These are phyloP conservation scores for Phrynocephalus versicolor DNA, from an alignment of 2,113 vertebrate genomes.

Conservation along the genomic window DNA sequence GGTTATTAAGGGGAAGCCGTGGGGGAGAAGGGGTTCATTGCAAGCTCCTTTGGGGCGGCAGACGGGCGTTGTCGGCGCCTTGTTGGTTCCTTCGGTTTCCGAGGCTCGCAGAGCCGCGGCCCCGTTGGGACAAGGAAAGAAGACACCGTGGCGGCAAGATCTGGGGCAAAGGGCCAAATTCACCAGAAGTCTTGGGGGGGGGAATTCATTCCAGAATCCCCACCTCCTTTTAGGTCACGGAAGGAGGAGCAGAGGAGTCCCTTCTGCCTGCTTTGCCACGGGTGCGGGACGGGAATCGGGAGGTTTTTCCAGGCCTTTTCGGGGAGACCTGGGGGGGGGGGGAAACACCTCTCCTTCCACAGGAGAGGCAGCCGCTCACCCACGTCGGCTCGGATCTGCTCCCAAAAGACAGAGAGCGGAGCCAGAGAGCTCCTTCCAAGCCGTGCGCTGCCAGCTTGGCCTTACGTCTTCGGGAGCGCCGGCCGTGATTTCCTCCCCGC, in stretches of 20 bases:
- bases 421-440: background rate
- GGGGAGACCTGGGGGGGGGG: background rate
- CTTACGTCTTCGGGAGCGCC: no score
- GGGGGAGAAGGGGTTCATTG: no score
- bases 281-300: background rate
- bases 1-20: no score
- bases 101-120: background rate
- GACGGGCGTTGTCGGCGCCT: no score
- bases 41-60: no score
- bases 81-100: background rate
- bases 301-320: no score
- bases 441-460: background rate
- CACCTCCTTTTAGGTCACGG: background rate
- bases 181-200: background rate
- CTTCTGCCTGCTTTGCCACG: background rate
- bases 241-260: background rate
- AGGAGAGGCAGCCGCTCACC: background rate
- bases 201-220: background rate
- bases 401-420: background rate
- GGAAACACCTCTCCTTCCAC: background rate
- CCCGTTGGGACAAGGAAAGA: no score
- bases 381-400: background rate
- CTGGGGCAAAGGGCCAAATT: background rate
- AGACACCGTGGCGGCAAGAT: background rate
- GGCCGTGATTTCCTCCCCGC: no score